Evolutionary conservation across 2,113 vertebrate genomes (phyloP).

Genomic region (Phyllostomus hastatus): DNA sequence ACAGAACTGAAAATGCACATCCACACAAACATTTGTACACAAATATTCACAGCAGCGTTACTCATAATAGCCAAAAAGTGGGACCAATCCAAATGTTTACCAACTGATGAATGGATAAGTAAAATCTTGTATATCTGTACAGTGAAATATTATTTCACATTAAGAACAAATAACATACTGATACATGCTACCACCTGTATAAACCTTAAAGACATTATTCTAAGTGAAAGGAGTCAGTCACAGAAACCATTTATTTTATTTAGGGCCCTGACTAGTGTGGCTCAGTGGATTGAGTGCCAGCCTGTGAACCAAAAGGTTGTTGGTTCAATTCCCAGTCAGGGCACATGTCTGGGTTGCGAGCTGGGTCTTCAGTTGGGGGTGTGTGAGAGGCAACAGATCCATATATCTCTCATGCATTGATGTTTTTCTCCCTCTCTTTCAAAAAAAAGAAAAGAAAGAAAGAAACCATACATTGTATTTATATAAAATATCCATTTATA

Average conservation of each 20-base stretch:
- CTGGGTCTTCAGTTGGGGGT: no score
- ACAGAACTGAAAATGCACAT: neutral
- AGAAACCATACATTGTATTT: no score
- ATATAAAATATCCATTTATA: neutral
- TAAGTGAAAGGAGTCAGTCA: neutral
- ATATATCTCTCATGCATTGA: no score
- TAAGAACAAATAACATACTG: neutral
- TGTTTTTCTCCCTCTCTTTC: no score
- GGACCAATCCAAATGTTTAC: neutral
- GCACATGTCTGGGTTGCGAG: no score
- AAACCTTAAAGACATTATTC: neutral
- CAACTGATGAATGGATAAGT: neutral
- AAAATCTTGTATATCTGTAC: neutral
- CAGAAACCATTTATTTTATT: neutral
- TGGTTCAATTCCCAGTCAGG: no score
- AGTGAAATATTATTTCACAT: neutral
- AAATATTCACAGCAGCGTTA: neutral
- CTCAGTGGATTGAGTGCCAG: no score
- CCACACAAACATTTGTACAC: neutral
- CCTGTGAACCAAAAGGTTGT: no score
- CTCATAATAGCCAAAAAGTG: neutral
- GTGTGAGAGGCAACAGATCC: no score
- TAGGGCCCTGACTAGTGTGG: neutral
- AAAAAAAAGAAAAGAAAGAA: no score
- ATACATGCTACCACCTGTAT: neutral